Evolutionary conservation across 2,113 vertebrate species (phyloP).

Genomic region (Psilopogon haemacephalus): DNA sequence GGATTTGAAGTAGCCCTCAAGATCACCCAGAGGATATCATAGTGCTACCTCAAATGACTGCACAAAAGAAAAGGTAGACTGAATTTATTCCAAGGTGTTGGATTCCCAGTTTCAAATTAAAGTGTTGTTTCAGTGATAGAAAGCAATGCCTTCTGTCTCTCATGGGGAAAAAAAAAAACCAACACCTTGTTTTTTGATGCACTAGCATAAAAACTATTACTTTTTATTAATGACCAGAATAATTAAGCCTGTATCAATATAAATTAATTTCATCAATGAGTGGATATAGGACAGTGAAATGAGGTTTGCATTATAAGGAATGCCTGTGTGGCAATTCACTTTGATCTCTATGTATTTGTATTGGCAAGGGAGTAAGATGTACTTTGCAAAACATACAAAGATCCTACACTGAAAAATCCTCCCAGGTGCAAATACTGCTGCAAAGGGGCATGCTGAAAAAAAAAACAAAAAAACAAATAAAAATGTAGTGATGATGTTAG

Average conservation of each 20-base stretch:
- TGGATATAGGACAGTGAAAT: not conserved
- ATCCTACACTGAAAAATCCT: not conserved
- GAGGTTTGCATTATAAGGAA: not conserved
- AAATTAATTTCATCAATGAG: not conserved
- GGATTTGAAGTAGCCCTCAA: not conserved
- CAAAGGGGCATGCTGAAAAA: not conserved
- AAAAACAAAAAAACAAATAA: too few relatives aligned
- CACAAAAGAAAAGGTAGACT: not conserved
- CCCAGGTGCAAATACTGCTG: not conserved
- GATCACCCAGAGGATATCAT: not conserved
- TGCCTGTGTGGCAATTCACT: not conserved
- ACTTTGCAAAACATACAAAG: not conserved
- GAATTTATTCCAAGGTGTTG: not conserved
- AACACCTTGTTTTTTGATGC: not conserved
- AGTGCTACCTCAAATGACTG: not conserved
- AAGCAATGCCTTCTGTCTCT: not conserved
- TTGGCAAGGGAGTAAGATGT: not conserved
- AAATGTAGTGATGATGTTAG: not conserved
- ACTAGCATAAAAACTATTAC: not conserved
- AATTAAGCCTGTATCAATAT: not conserved
- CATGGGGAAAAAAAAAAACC: not conserved
- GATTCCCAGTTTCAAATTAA: not conserved
- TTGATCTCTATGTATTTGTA: not conserved
- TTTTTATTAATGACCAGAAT: not conserved
- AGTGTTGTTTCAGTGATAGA: not conserved